A percentile compares a stretch with the other conserved stretches of the same genome.
Conservation (phyloP, 2,113 vertebrate genomes). For the Poecilia latipinna region DNA sequence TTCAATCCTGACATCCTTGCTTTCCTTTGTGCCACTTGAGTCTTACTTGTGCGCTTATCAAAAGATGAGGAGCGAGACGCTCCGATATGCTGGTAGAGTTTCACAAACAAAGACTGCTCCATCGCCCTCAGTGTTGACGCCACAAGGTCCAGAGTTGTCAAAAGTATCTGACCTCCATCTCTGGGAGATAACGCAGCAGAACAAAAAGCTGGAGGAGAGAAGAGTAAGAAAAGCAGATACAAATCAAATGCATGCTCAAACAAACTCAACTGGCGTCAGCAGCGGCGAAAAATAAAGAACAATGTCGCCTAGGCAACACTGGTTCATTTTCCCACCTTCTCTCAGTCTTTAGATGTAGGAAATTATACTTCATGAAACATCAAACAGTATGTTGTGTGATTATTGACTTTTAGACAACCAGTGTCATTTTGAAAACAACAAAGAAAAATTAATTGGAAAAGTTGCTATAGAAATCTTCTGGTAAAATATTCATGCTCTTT, state of each 20-base stretch:
- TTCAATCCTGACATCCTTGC: constrained; percentile 37
- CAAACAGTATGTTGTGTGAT: constrained; percentile 9
- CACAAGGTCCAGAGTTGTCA: constrained; percentile 81
- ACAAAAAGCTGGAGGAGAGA: constrained; percentile 24
- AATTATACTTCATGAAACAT: constrained; percentile 33
- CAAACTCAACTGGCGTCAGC: constrained; percentile 53
- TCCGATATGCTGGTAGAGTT: constrained; percentile 69
- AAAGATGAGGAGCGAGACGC: constrained; percentile 35
- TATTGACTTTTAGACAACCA: constrained; percentile 10
- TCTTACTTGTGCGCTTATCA: constrained; percentile 23
- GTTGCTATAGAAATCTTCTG: background rate
- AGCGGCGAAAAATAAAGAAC: constrained; percentile 66
- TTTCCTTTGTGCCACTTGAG: constrained; percentile 36
- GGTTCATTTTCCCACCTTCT: constrained; percentile 24
- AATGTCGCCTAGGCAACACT: constrained; percentile 72
- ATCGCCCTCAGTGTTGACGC: constrained; percentile 79
- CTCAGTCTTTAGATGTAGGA: constrained; percentile 24
- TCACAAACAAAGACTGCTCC: constrained; percentile 69
- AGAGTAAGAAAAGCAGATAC: constrained; percentile 62
- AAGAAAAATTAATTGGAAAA: background rate
- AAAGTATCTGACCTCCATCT: constrained; percentile 81
- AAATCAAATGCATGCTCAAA: constrained; percentile 76
- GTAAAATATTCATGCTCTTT: background rate
- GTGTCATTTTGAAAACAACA: background rate
- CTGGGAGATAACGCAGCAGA: constrained; percentile 56